These are phyloP conservation scores for Ciconia maguari DNA, from an alignment of 2,113 vertebrate species.

Conservation along the genomic window DNA sequence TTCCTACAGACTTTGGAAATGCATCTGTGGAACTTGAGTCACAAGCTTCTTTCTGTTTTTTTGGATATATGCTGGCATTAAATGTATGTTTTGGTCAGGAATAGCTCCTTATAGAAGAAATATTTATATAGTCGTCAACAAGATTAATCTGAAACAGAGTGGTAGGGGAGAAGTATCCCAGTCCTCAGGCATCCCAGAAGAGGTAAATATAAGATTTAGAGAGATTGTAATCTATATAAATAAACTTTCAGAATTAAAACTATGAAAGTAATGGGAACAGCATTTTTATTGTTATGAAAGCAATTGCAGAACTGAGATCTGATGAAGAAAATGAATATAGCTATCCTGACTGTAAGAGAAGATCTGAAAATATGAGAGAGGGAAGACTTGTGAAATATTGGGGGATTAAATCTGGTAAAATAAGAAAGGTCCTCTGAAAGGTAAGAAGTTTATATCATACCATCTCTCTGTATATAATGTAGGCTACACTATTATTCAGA, in stretches of 20 bases:
- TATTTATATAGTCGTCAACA: neutral
- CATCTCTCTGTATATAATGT: neutral
- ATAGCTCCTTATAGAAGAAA: neutral
- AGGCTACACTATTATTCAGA: neutral
- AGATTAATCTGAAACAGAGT: neutral
- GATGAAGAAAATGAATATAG: neutral
- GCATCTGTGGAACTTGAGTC: neutral
- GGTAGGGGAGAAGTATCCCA: neutral
- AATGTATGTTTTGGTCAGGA: neutral
- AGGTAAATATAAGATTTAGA: neutral
- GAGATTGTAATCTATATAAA: neutral
- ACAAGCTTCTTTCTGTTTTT: neutral
- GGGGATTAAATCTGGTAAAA: neutral
- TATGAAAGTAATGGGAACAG: neutral
- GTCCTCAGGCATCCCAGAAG: neutral
- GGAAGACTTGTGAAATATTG: neutral
- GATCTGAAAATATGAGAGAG: neutral
- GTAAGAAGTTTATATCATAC: neutral
- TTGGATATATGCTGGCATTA: neutral
- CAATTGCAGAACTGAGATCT: neutral
- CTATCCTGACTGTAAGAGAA: neutral
- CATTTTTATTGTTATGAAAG: neutral
- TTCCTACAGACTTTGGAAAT: neutral
- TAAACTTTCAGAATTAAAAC: neutral
- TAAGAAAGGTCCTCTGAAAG: neutral